A percentile compares a stretch with the other conserved stretches of the same genome.
Evolutionary conservation across 2,797 vertebrate genomes (phyloP).

Genomic region (Chloroceryle amazona): DNA sequence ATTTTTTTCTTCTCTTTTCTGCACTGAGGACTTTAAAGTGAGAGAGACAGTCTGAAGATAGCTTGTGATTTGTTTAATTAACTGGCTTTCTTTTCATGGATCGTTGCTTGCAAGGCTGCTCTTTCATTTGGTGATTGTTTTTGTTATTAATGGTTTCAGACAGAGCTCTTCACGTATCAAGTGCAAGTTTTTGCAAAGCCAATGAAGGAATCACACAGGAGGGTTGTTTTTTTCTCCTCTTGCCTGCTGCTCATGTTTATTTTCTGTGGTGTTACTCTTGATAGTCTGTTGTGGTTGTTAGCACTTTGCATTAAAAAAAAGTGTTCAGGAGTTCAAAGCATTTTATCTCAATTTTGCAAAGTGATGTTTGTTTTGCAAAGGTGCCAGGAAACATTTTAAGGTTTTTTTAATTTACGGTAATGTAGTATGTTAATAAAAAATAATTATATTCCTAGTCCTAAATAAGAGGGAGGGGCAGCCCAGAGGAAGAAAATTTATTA

Average conservation of each 20-base stretch:
- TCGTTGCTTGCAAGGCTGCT: conserved; percentile 69
- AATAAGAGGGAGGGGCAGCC: not conserved
- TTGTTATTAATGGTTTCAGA: conserved; percentile 72
- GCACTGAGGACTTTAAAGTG: conserved; percentile 61
- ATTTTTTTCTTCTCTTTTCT: conserved; percentile 65
- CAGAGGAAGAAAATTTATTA: not conserved
- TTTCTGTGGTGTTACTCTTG: conserved; percentile 46
- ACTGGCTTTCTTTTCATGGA: conserved; percentile 69
- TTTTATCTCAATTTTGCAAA: conserved; percentile 59
- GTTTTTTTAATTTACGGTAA: conserved; percentile 19
- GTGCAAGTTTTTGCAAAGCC: conserved; percentile 38
- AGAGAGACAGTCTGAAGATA: conserved; percentile 61
- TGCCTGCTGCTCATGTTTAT: conserved; percentile 43
- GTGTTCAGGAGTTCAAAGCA: conserved; percentile 19
- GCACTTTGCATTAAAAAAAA: conserved; percentile 43
- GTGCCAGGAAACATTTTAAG: conserved; percentile 24
- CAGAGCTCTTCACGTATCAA: conserved; percentile 56
- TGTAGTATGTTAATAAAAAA: not conserved
- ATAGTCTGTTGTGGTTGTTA: conserved; percentile 45
- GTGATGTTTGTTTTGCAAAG: conserved; percentile 29
- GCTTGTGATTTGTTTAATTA: conserved; percentile 72
- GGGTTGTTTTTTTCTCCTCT: not conserved
- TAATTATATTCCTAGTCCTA: not conserved
- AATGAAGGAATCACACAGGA: conserved; percentile 44
- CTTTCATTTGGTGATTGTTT: conserved; percentile 72